Evolutionary conservation across 35 echinoderm and acorn worm species (phyloP), one percentile per base, ranked within the genome.

Genomic region (Apostichopus japonicus): DNA sequence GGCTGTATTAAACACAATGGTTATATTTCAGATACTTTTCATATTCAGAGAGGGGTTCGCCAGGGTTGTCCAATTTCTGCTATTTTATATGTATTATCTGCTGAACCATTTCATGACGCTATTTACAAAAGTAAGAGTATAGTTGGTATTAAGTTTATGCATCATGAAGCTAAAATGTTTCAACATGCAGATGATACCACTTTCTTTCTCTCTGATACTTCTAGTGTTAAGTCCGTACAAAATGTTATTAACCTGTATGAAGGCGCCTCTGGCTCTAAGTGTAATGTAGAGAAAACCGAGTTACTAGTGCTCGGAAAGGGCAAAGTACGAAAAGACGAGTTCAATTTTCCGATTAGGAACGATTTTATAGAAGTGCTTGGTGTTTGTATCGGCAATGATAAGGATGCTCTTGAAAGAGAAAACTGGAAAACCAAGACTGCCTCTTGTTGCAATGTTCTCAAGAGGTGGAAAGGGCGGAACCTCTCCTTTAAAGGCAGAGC

Each of bases 111-210:
- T 58, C 77, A 80, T 14, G 56, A 52, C 24, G 79, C 79, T 24
- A 82, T 80, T 51, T 14, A 15, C 21, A 59, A 25, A 10, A 23
- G 21, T 79, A 44, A 90, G 8, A 16, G 33, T 67, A 79, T 91
- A 10, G 10, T 2, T 62, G 59, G 91, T 52, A n/a, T 79, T 56
- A 1, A 80, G 25, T 79, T 92, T 65, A 4, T 62, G 4, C 54
- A 92, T 79, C 54, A 81, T 19, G 90, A 92, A 24, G 78, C 27
- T 14, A 91, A 57, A 72, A 87, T 93, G 53, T 87, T 72, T 78
- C 84, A 93, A 67, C 83, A 93, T 63, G 92, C 92, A 51, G 92
- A 93, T 25, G 92, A 88, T 53, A 93, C 84, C 1, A 93, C 83
- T 15, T 86, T 93, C 55, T 73, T 75, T 93, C 52, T 79, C 1